Percentiles rank a stretch among this genome's conserved stretches.
These are phyloP conservation scores for Rhopalosiphum maidis DNA, from an alignment of 1,140 invertebrate species.

Conservation along the genomic window DNA sequence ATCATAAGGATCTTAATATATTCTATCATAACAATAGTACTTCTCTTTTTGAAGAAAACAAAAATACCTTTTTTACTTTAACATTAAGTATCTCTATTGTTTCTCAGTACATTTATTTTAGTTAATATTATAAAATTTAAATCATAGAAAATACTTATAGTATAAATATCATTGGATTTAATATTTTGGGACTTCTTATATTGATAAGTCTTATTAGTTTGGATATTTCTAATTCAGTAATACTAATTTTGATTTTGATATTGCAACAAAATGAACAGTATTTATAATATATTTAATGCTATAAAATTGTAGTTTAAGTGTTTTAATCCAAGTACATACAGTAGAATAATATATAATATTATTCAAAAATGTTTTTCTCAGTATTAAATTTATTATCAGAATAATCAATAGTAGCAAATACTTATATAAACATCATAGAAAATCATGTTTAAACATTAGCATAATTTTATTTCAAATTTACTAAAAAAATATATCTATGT, in stretches of 20 bases:
- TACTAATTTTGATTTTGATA: no score
- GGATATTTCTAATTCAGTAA: no score
- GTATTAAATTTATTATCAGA: background rate
- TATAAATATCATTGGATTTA: conserved; percentile 1
- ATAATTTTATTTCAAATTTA: no score
- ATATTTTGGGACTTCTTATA: background rate
- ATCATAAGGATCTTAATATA: no score
- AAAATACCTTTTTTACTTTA: background rate
- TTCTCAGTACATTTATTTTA: background rate
- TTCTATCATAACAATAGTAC: no score
- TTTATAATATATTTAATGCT: no score
- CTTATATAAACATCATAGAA: conserved; percentile 22
- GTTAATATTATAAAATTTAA: background rate
- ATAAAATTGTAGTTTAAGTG: no score
- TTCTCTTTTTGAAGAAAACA: background rate
- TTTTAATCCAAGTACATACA: no score
- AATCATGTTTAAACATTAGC: background rate
- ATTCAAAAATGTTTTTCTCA: background rate
- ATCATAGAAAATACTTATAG: background rate
- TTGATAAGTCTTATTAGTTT: no score
- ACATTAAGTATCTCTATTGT: no score
- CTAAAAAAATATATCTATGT: background rate
- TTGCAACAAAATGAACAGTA: no score
- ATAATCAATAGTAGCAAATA: conserved; percentile 50
- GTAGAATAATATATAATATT: background rate